Evolutionary conservation across 2,888 invertebrate genomes (phyloP).

Genomic region (Nephrocerus scutellatus): DNA sequence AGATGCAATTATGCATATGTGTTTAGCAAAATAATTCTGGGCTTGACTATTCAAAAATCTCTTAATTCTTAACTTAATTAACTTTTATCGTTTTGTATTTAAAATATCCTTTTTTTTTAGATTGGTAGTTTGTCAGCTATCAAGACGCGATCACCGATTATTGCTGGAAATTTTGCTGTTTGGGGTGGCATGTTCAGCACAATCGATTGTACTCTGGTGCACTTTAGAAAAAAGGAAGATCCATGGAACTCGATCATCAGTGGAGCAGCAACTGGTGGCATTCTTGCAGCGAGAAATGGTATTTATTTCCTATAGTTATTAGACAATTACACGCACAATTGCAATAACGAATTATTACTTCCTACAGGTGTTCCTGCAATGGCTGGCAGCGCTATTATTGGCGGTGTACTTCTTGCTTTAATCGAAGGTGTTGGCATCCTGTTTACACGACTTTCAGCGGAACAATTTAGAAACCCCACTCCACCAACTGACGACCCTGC

Average conservation of each 20-base stretch:
- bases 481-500: slow-evolving; percentile 73
- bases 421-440: slow-evolving; percentile 97
- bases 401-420: slow-evolving; percentile 88
- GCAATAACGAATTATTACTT: slow-evolving; percentile 43
- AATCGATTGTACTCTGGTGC: slow-evolving; percentile 91
- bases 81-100: neutral
- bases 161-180: slow-evolving; percentile 92
- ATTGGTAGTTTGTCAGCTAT: slow-evolving; percentile 67
- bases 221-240: slow-evolving; percentile 91
- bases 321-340: slow-evolving; percentile 30
- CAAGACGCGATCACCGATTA: slow-evolving; percentile 50
- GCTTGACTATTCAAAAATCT: neutral
- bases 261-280: slow-evolving; percentile 73
- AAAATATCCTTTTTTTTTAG: slow-evolving; percentile 38
- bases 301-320: slow-evolving; percentile 2
- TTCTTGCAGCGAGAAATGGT: slow-evolving; percentile 29
- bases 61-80: neutral
- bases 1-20: too few species aligned
- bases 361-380: slow-evolving; percentile 66
- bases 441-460: slow-evolving; percentile 84
- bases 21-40: neutral
- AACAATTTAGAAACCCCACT: slow-evolving; percentile 81
- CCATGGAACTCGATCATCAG: slow-evolving; percentile 95
- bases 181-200: slow-evolving; percentile 99
- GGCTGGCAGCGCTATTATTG: slow-evolving; percentile 93